Percentiles rank a stretch among this genome's conserved stretches.
Evolutionary conservation across 2,113 vertebrate species (phyloP).

Genomic region (Neotoma lepida): DNA sequence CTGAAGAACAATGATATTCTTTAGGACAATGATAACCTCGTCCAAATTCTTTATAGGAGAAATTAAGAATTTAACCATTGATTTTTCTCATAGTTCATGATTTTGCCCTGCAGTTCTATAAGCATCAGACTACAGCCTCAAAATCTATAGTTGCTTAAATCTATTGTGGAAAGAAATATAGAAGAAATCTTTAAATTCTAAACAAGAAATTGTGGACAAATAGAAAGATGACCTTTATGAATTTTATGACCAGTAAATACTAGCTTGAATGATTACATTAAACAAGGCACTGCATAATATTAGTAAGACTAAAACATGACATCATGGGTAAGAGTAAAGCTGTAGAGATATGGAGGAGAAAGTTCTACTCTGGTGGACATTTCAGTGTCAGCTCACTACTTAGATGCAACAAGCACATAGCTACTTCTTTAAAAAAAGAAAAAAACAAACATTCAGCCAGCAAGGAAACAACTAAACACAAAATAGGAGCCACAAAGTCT

Average conservation of each 20-base stretch:
- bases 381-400: background rate
- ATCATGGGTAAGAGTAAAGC: background rate
- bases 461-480: constrained; percentile 15
- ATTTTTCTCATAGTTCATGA: background rate
- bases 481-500: background rate
- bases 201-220: background rate
- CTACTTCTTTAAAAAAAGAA: background rate
- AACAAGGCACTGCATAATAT: background rate
- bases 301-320: background rate
- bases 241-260: background rate
- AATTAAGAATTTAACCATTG: constrained; percentile 9
- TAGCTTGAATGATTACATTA: background rate
- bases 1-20: background rate
- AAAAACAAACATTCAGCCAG: background rate
- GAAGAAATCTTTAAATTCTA: background rate
- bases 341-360: background rate
- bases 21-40: background rate
- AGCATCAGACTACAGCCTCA: background rate
- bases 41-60: background rate
- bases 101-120: background rate
- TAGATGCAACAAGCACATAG: background rate
- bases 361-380: background rate
- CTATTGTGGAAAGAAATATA: background rate
- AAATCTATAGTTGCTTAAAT: background rate
- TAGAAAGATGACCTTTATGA: background rate